A percentile compares a stretch with the other conserved stretches of the same genome.
phyloP scores from a whole-genome alignment of 2,797 vertebrate genomes.

The Sylvilagus floridanus region DNA sequence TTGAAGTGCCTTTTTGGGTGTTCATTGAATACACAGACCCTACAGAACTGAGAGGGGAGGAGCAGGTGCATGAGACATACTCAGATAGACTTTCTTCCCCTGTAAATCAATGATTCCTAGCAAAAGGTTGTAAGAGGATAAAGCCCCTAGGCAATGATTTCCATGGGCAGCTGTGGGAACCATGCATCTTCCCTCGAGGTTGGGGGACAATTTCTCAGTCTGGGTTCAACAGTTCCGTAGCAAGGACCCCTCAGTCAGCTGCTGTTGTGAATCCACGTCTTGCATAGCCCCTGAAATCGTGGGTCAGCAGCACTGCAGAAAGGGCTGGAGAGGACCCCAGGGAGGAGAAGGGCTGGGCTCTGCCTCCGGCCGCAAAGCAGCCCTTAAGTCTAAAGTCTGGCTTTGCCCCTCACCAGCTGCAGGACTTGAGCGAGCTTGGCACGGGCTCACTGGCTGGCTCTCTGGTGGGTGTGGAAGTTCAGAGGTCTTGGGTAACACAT shows the following conservation, averaged over 20 bases:
- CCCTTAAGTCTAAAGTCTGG: background rate
- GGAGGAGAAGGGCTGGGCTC: background rate
- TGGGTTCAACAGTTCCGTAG: background rate
- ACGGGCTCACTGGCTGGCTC: background rate
- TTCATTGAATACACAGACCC: background rate
- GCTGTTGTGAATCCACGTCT: background rate
- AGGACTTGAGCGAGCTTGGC: background rate
- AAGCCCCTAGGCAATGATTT: background rate
- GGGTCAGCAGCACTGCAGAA: background rate
- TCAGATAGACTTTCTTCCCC: background rate
- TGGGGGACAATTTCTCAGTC: background rate
- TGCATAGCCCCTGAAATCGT: background rate
- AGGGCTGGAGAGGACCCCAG: accelerated
- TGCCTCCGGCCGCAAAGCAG: no score
- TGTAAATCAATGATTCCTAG: background rate
- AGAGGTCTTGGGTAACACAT: background rate
- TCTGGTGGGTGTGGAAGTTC: background rate
- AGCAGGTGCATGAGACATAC: background rate
- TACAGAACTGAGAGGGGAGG: background rate
- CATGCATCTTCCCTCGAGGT: no score
- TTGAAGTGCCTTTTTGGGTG: background rate
- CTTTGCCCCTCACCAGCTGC: background rate
- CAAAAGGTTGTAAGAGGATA: background rate
- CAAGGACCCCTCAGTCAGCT: background rate
- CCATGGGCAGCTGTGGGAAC: background rate